phyloP scores from a whole-genome alignment of 1,140 invertebrate genomes.

The Bombus pyrosoma region DNA sequence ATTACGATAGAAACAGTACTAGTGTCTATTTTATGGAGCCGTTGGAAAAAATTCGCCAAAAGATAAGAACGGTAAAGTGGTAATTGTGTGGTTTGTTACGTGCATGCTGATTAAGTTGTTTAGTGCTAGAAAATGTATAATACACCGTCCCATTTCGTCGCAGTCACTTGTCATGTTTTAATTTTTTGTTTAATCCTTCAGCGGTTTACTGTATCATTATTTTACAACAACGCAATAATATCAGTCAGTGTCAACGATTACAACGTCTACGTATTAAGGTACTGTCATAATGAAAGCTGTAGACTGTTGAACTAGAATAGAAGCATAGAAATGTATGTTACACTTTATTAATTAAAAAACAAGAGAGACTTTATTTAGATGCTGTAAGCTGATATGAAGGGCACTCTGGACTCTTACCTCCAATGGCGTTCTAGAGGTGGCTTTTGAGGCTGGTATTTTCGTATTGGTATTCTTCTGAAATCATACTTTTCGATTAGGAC shows the following conservation, averaged over 20 bases:
- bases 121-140: constrained; percentile 5
- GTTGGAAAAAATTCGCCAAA: not conserved
- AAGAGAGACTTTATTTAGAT: constrained; percentile 12
- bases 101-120: constrained; percentile 46
- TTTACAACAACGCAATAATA: not conserved
- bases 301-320: constrained; percentile 33
- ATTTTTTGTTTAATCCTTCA: not conserved
- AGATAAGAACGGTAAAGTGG: not conserved
- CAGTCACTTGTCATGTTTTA: not conserved
- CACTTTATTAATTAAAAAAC: constrained; percentile 18
- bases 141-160: not conserved
- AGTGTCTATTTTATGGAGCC: not conserved
- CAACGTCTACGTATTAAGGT: constrained; percentile 13
- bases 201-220: not conserved
- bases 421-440: constrained; percentile 56
- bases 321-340: constrained; percentile 39
- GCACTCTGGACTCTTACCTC: constrained; percentile 26
- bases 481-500: constrained; percentile 41
- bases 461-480: constrained; percentile 73
- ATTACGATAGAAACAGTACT: not conserved
- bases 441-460: constrained; percentile 64
- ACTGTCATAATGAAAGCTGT: constrained; percentile 14
- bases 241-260: constrained; percentile 23
- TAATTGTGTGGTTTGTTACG: constrained; percentile 26
- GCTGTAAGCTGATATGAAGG: constrained; percentile 24